Percentiles rank a stretch among this genome's conserved stretches.
These are phyloP conservation scores for Pimpla rufipes DNA, from an alignment of 2,888 invertebrate genomes.

Conservation along the genomic window DNA sequence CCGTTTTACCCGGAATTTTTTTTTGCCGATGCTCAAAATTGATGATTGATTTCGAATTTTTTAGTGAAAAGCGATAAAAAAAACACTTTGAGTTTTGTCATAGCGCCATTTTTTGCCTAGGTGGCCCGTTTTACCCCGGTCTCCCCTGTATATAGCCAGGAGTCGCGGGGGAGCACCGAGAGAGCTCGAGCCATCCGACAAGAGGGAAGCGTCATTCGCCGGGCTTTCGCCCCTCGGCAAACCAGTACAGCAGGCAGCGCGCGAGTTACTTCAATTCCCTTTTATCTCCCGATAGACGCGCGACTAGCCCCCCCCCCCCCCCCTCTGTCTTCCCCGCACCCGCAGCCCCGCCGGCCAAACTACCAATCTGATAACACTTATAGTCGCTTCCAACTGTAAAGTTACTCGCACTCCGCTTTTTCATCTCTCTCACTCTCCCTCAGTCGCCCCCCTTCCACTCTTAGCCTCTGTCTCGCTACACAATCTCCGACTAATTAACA, in stretches of 20 bases:
- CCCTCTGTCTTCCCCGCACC: too few species aligned
- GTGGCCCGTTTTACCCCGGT: too few species aligned
- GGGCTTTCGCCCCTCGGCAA: slow-evolving; percentile 29
- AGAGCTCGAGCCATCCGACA: slow-evolving; percentile 45
- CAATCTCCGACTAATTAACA: slow-evolving; percentile 66
- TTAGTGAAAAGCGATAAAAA: too few species aligned
- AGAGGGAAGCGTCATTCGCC: slow-evolving; percentile 59
- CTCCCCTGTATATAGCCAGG: not conserved
- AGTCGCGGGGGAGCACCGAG: not conserved
- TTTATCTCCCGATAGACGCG: slow-evolving; percentile 66
- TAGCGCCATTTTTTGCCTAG: too few species aligned
- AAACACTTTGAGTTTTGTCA: too few species aligned
- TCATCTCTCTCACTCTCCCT: slow-evolving; percentile 11
- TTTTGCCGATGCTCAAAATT: too few species aligned
- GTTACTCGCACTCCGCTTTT: slow-evolving; percentile 53
- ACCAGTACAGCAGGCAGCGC: slow-evolving; percentile 54
- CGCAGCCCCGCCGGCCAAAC: slow-evolving; percentile 35
- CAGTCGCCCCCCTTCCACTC: slow-evolving; percentile 1
- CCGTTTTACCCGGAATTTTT: too few species aligned
- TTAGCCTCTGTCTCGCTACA: slow-evolving; percentile 34
- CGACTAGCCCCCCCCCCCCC: slow-evolving; percentile 12
- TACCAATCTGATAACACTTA: slow-evolving; percentile 65
- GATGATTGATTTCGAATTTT: too few species aligned
- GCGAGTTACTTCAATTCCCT: slow-evolving; percentile 67
- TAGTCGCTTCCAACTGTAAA: slow-evolving; percentile 62